phyloP scores from a whole-genome alignment of 1,140 invertebrate genomes.

The Drosophila pseudoananassae region DNA sequence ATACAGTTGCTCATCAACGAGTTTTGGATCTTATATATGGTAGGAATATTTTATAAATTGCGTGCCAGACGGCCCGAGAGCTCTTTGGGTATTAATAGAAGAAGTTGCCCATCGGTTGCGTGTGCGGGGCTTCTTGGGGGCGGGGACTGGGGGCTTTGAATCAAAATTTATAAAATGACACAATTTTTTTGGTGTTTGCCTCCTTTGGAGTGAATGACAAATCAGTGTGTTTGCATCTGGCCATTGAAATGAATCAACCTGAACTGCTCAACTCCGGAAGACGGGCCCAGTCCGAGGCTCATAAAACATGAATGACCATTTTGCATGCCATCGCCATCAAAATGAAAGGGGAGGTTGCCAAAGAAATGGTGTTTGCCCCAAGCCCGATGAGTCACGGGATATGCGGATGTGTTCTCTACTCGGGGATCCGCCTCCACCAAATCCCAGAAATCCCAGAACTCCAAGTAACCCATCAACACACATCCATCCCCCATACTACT shows the following conservation, averaged over 20 bases:
- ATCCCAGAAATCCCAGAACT: background rate
- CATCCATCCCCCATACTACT: background rate
- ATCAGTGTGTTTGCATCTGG: constrained; percentile 65
- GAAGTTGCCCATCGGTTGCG: constrained; percentile 13
- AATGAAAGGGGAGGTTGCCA: too few relatives aligned
- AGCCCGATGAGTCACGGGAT: too few relatives aligned
- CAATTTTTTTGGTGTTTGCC: constrained; percentile 47
- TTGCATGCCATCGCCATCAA: constrained; percentile 2
- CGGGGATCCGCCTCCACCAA: background rate
- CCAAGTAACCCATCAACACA: background rate
- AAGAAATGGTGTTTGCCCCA: background rate
- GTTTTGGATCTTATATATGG: constrained; percentile 66
- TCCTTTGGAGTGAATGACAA: constrained; percentile 49
- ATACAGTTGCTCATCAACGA: constrained; percentile 63
- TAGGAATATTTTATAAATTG: constrained; percentile 47
- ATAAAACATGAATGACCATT: constrained; percentile 52
- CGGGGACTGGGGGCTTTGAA: too few relatives aligned
- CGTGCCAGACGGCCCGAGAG: too few relatives aligned
- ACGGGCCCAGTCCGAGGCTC: constrained; percentile 9
- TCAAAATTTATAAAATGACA: constrained; percentile 43
- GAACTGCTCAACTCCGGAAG: constrained; percentile 42
- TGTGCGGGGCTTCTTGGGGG: constrained; percentile 11
- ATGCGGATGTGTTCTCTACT: too few relatives aligned
- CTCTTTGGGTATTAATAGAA: constrained; percentile 36
- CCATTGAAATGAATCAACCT: constrained; percentile 60